Base-by-base conservation (phyloP, 2,797 vertebrate genomes). In the Pipistrellus pygmaeus region DNA sequence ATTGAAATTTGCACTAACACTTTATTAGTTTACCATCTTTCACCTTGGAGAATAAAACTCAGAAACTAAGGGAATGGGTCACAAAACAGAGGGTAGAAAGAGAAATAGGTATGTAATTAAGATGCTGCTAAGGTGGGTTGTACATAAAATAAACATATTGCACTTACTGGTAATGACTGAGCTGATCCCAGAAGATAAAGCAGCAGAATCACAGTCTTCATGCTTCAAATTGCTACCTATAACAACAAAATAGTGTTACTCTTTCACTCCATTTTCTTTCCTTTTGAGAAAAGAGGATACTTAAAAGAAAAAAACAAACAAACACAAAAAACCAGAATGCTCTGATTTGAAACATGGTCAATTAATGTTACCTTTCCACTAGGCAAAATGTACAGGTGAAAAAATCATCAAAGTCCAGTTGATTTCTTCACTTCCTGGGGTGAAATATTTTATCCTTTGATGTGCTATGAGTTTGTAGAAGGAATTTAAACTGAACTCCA, bases 161-260 rank as follows among this genome's bases (percentile, higher is more conserved):
- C 46, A 96, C 95, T 97, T 97, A 97, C 96, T n/a, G 83, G 94
- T 55, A 96, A 71, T 90, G 95, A 84, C 85, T 91, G 95, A 38
- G 91, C 83, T 92, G 97, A 75, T 95, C 90, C 95, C 27, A 97
- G 92, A 53, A 97, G 96, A 92, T 83, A 94, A 85, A 97, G 68
- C 57, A 98, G 96, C 8, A 97, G 90, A 97, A 97, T 91, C 46
- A 38, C 10, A 57, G 89, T 93, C 95, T 96, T 97, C 95, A 96
- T 92, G 83, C 76, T 96, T 96, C 90, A 75, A 89, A 93, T 93
- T 93, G 48, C 35, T 96, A 77, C 27, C 95, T 97, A 41, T 32
- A 78, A 38, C 44, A 94, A 96, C 72, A 94, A 76, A 85, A 12
- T 4, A 75, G 0, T n/a, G 4, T 88, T 92, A 78, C 25, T 93